A percentile compares a stretch with the other conserved stretches of the same genome.
These are phyloP conservation scores for Lutraria lutraria DNA, from an alignment of 2,888 invertebrate genomes.

Conservation along the genomic window DNA sequence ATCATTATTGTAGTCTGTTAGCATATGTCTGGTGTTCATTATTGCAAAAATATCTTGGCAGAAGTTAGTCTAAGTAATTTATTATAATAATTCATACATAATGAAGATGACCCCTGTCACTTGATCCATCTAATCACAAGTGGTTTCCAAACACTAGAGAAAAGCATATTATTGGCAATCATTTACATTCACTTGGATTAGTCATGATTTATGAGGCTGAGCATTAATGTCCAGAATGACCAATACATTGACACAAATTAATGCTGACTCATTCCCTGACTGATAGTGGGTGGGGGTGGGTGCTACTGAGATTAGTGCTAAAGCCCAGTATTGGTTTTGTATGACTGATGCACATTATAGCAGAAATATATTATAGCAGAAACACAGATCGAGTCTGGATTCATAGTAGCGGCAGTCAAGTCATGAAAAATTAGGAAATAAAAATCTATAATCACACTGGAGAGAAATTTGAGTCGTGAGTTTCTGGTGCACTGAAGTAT, in stretches of 20 bases:
- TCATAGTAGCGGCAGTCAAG: neutral
- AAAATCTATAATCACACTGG: conserved; percentile 18
- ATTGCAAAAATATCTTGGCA: conserved; percentile 17
- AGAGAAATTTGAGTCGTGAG: conserved; percentile 16
- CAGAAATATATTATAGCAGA: neutral
- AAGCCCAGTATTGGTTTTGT: conserved; percentile 14
- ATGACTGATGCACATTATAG: neutral
- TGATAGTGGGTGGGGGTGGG: conserved; percentile 23
- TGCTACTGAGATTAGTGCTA: neutral
- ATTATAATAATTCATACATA: neutral
- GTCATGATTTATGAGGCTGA: conserved; percentile 9
- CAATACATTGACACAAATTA: conserved; percentile 10
- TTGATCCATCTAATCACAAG: neutral
- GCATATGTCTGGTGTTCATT: neutral
- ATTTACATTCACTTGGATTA: neutral
- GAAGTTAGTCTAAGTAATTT: neutral
- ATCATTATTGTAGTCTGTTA: neutral
- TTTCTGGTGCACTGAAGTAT: neutral
- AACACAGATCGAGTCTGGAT: neutral
- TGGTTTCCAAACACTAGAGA: neutral
- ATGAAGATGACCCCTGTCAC: neutral
- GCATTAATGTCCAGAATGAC: conserved; percentile 11
- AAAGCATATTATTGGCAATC: neutral
- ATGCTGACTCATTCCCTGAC: conserved; percentile 17
- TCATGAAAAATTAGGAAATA: conserved; percentile 28